These are phyloP conservation scores for Girardinichthys multiradiatus DNA, from an alignment of 2,113 vertebrate genomes.

Conservation along the genomic window DNA sequence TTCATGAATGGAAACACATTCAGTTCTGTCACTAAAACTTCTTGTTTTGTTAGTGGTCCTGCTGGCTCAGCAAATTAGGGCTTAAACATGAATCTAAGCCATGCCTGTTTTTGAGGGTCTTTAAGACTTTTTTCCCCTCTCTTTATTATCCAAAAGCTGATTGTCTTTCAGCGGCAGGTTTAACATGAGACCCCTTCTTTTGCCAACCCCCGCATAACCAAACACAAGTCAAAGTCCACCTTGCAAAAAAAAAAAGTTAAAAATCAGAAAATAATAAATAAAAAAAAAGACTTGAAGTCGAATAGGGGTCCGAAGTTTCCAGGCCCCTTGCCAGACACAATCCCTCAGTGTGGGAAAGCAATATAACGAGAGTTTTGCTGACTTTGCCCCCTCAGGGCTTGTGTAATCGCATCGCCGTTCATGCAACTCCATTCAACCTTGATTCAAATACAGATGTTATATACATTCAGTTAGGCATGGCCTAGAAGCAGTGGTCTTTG, in stretches of 20 bases:
- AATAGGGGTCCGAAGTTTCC: conserved; percentile 58
- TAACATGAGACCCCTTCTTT: background rate
- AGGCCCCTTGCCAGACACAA: conserved; percentile 39
- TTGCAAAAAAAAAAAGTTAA: too few relatives aligned
- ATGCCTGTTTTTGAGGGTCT: conserved; percentile 8
- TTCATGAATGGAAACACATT: conserved; percentile 65
- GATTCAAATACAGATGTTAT: conserved; percentile 32
- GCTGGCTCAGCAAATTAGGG: conserved; percentile 59
- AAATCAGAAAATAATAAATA: too few relatives aligned
- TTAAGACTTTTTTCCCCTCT: background rate
- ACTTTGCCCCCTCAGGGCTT: conserved; percentile 51
- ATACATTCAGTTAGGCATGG: conserved; percentile 42
- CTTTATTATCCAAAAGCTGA: conserved; percentile 7
- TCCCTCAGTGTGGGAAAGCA: conserved; percentile 58
- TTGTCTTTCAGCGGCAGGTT: background rate
- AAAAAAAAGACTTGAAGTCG: conserved; percentile 24
- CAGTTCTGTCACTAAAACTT: conserved; percentile 30
- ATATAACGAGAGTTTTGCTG: conserved; percentile 62
- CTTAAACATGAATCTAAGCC: conserved; percentile 39
- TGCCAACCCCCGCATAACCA: background rate
- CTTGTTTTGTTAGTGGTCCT: conserved; percentile 40
- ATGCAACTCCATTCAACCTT: conserved; percentile 37
- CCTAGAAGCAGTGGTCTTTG: conserved; percentile 23
- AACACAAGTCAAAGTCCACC: too few relatives aligned
- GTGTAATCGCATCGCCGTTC: conserved; percentile 61